Percentiles rank a stretch among this genome's conserved stretches.
Evolutionary conservation across 2,113 vertebrate species (phyloP).

Genomic region (Chionodraco myersi): DNA sequence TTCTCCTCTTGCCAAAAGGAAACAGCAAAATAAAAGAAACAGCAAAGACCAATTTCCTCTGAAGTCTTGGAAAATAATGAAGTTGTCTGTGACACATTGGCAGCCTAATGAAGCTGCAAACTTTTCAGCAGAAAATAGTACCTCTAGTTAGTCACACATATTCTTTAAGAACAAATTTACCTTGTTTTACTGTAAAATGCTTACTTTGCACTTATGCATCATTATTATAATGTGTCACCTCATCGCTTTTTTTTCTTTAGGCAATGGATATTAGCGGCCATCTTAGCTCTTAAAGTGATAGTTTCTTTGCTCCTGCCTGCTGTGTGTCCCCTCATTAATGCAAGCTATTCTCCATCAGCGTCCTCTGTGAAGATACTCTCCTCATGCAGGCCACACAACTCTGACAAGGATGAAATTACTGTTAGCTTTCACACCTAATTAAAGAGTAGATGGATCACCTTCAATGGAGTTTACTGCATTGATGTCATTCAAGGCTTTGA

Average conservation of each 20-base stretch:
- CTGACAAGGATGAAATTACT: slow-evolving; percentile 71
- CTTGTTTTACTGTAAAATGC: slow-evolving; percentile 67
- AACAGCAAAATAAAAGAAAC: slow-evolving; percentile 30
- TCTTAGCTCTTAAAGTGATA: slow-evolving; percentile 75
- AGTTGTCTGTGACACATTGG: slow-evolving; percentile 27
- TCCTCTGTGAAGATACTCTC: slow-evolving; percentile 64
- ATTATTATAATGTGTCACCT: slow-evolving; percentile 79
- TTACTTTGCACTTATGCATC: slow-evolving; percentile 75
- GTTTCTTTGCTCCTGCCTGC: slow-evolving; percentile 75
- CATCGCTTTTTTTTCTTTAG: slow-evolving; percentile 58
- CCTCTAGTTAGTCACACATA: slow-evolving; percentile 26
- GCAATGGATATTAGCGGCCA: slow-evolving; percentile 67
- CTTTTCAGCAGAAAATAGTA: slow-evolving; percentile 39
- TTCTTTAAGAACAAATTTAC: slow-evolving; percentile 58
- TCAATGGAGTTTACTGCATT: slow-evolving; percentile 42
- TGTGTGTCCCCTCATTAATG: slow-evolving; percentile 80
- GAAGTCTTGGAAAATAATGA: slow-evolving; percentile 23
- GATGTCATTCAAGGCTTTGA: slow-evolving; percentile 45
- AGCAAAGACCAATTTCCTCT: slow-evolving; percentile 17
- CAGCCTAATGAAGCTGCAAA: slow-evolving; percentile 55
- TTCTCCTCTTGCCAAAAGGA: slow-evolving; percentile 5
- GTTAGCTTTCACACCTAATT: slow-evolving; percentile 73
- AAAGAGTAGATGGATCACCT: slow-evolving; percentile 57
- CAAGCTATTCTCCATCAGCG: slow-evolving; percentile 70
- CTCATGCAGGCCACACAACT: slow-evolving; percentile 59